phyloP scores from a whole-genome alignment of 2,797 vertebrate species.

The Mormyrops boulengeri region DNA sequence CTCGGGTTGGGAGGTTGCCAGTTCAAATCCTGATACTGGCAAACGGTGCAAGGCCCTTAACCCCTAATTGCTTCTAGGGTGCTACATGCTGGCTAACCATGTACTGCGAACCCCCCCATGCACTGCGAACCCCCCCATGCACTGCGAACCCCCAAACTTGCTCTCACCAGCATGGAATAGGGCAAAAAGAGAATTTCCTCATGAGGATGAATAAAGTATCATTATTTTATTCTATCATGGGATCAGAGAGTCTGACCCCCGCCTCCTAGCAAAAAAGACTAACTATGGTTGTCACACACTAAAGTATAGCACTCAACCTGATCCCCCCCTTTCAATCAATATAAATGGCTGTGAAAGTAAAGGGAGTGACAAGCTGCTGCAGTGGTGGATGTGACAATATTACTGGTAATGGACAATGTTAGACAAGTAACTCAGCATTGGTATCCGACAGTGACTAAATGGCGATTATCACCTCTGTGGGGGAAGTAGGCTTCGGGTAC shows the following conservation, averaged over 20 bases:
- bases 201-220: background rate
- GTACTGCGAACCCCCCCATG: background rate
- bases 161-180: background rate
- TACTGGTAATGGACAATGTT: background rate
- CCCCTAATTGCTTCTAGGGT: background rate
- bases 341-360: background rate
- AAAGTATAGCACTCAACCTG: background rate
- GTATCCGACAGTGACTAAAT: background rate
- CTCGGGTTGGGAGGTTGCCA: background rate
- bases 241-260: background rate
- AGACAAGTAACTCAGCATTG: background rate
- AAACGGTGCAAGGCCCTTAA: background rate
- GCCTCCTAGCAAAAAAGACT: background rate
- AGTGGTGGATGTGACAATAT: background rate
- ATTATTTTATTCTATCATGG: background rate
- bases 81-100: background rate
- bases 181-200: background rate
- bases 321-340: background rate
- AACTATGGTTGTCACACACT: background rate
- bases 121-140: background rate
- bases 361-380: background rate
- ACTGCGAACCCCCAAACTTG: background rate
- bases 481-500: background rate
- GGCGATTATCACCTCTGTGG: background rate
- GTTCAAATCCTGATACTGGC: background rate